phyloP scores from a whole-genome alignment of 23 tunicate genomes.

The Corella eumyota region DNA sequence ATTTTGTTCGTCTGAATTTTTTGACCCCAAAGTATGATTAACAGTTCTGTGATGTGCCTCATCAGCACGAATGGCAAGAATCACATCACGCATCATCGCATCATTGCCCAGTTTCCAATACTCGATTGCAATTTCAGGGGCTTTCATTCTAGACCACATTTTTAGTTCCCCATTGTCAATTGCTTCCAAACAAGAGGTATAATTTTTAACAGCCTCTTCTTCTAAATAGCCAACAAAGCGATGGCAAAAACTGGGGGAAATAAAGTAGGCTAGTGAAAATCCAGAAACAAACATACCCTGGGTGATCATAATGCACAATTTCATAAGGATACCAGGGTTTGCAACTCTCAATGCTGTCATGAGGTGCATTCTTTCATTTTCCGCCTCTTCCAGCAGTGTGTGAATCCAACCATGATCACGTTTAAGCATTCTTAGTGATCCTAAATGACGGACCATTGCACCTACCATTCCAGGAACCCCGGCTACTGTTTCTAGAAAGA shows the following conservation, averaged over 20 bases:
- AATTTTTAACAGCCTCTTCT: constrained; percentile 84
- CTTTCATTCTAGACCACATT: constrained; percentile 91
- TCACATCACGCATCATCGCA: constrained; percentile 92
- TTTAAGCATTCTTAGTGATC: constrained; percentile 52
- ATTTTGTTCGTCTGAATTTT: constrained; percentile 65
- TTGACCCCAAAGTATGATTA: constrained; percentile 47
- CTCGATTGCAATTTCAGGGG: constrained; percentile 83
- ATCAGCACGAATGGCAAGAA: constrained; percentile 79
- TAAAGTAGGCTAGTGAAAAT: constrained; percentile 67
- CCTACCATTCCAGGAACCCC: constrained; percentile 97
- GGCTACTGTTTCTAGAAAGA: constrained; percentile 80
- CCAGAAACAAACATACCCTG: constrained; percentile 85
- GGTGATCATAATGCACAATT: constrained; percentile 28
- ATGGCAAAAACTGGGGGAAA: constrained; percentile 81
- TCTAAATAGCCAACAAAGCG: constrained; percentile 90
- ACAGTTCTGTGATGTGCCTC: constrained; percentile 90
- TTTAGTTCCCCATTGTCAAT: constrained; percentile 71
- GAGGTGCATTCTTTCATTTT: constrained; percentile 86
- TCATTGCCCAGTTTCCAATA: constrained; percentile 81
- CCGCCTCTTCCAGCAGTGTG: constrained; percentile 85
- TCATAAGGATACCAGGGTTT: constrained; percentile 80
- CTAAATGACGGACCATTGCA: constrained; percentile 84
- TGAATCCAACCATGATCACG: constrained; percentile 94
- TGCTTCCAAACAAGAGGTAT: constrained; percentile 60
- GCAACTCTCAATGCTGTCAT: constrained; percentile 92